Conservation (phyloP, 2,113 vertebrate genomes). For the Lophius piscatorius region DNA sequence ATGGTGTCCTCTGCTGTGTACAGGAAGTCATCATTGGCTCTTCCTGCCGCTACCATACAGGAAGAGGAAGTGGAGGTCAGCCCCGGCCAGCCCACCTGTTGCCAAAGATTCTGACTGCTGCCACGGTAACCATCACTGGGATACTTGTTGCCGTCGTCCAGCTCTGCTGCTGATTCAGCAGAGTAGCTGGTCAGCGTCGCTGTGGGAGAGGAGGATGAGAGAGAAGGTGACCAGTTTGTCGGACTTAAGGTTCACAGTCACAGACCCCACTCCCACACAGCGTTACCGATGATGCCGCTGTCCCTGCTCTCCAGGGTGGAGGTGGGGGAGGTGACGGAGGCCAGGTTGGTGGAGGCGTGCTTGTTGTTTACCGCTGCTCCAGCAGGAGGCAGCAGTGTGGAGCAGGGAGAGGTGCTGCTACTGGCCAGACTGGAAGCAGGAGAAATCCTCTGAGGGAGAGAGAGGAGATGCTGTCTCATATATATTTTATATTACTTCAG, state of each 20-base stretch:
- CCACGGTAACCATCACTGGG: constrained; percentile 85
- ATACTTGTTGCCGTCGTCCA: constrained; percentile 83
- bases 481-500: background rate
- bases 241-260: too few relatives aligned
- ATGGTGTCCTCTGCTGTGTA: constrained; percentile 91
- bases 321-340: constrained; percentile 89
- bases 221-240: background rate
- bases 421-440: constrained; percentile 94
- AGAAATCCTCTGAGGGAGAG: constrained; percentile 88
- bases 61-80: constrained; percentile 70
- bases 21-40: constrained; percentile 79
- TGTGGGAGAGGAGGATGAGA: constrained; percentile 49
- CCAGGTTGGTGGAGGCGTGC: constrained; percentile 75
- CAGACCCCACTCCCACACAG: too few relatives aligned
- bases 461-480: constrained; percentile 32
- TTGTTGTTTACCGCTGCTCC: constrained; percentile 78
- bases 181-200: constrained; percentile 96
- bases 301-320: constrained; percentile 96
- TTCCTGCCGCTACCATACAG: constrained; percentile 69
- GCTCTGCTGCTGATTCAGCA: constrained; percentile 85
- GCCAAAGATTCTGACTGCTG: constrained; percentile 90
- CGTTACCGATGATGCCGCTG: constrained; percentile 94
- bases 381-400: constrained; percentile 85
- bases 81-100: constrained; percentile 80
- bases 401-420: constrained; percentile 90